Conservation (phyloP, 2,113 vertebrate genomes). For the Tupaia chinensis region DNA sequence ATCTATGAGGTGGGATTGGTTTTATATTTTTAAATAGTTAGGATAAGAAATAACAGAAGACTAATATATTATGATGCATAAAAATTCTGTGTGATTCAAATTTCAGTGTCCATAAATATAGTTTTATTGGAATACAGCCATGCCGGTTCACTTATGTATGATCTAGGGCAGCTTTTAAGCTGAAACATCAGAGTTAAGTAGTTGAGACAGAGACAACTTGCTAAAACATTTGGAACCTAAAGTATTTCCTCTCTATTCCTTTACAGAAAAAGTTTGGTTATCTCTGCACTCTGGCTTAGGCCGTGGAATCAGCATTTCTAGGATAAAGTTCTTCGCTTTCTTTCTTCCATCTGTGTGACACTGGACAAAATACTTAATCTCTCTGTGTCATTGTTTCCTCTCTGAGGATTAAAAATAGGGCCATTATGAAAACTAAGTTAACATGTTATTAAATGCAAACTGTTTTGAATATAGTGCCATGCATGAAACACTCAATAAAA, state of each 20-base stretch:
- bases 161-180: neutral
- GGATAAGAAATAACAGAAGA: conserved; percentile 31
- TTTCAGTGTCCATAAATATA: neutral
- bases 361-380: neutral
- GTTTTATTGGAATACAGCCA: neutral
- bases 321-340: neutral
- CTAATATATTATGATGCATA: conserved; percentile 26
- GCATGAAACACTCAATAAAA: neutral
- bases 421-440: conserved; percentile 25
- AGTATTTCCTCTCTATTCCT: conserved; percentile 16
- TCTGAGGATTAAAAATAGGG: neutral
- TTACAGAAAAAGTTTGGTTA: neutral
- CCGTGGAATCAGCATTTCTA: neutral
- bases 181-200: neutral
- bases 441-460: neutral
- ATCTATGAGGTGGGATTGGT: neutral
- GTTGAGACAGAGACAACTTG: neutral
- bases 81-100: conserved; percentile 42
- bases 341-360: neutral
- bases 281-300: neutral
- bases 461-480: neutral
- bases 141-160: neutral
- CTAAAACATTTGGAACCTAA: neutral
- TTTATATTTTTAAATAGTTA: conserved; percentile 40
- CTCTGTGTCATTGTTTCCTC: neutral